Evolutionary conservation across 1,140 invertebrate genomes (phyloP), one percentile per base, ranked within the genome.

Genomic region (Trichonephila inaurata): DNA sequence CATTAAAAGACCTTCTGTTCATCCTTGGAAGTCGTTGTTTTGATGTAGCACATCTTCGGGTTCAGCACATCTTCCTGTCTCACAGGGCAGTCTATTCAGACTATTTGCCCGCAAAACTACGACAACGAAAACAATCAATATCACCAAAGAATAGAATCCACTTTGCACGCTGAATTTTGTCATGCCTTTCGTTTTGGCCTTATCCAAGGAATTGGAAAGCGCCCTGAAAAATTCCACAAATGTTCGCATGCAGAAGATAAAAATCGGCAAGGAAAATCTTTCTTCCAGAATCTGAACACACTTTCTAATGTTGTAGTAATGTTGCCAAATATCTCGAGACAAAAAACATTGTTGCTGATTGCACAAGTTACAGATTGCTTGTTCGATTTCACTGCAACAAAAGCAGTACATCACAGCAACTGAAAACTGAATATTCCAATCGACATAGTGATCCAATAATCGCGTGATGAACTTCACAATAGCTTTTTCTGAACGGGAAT

Each of bases 351-450:
- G 83, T 18, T 28, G 83, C 21, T 85, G 28, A 7, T 44, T 60
- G 12, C 51, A 60, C 12, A 85, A n/a, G 21, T 21, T 24, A n/a
- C 21, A 21, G 58, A 60, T 85, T 24, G 58, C n/a, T 0, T 61
- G 12, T 60, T 85, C 51, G 5, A 88, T n/a, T 88, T 88, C 86
- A 12, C 8, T 10, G 12, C 86, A 88, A 44, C 86, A 88, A 7
- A 64, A 62, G 10, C 62, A 88, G 86, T 88, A 88, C 8, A 40
- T 19, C 61, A 64, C 62, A 16, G 24, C 86, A 44, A 88, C 33
- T 12, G 86, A 28, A 66, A 64, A 88, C 3, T 88, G 86, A 12
- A 88, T 64, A 58, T 64, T 88, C 86, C 86, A 88, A 40, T 88
- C 86, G 1, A 88, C 21, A 5, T 88, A 58, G 10, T 88, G 86